Conservation (phyloP, 2,113 vertebrate genomes). For the Stegastes partitus region DNA sequence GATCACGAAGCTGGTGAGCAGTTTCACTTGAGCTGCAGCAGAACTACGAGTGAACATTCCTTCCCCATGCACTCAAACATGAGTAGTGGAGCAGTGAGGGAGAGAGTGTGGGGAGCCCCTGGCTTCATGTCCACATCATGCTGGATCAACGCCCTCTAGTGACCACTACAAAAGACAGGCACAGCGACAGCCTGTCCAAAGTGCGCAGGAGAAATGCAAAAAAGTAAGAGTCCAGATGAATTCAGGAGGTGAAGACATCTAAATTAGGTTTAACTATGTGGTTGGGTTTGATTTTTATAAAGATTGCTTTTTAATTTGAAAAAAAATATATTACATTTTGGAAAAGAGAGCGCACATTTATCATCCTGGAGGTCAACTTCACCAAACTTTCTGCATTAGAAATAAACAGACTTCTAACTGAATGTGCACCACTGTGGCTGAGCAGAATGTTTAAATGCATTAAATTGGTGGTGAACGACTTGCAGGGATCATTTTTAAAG, state of each 20-base stretch:
- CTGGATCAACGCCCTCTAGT: conserved; percentile 84
- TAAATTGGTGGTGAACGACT: conserved; percentile 2
- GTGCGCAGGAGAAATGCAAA: background rate
- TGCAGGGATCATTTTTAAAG: background rate
- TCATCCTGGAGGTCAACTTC: background rate
- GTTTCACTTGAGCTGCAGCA: conserved; percentile 49
- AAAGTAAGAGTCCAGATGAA: background rate
- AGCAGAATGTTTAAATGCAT: background rate
- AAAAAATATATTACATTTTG: background rate
- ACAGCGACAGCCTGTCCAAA: conserved; percentile 41
- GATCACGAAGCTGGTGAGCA: conserved; percentile 39
- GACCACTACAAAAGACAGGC: conserved; percentile 68
- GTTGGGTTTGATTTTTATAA: background rate
- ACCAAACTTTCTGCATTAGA: background rate
- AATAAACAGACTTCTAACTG: background rate
- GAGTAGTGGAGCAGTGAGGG: conserved; percentile 46
- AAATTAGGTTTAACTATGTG: background rate
- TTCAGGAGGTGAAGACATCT: background rate
- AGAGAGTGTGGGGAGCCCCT: conserved; percentile 50
- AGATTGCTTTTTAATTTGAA: background rate
- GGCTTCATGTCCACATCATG: conserved; percentile 57
- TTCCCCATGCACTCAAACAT: conserved; percentile 68
- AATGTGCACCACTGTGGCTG: background rate
- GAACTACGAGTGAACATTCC: conserved; percentile 59
- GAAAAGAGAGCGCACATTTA: background rate